These are phyloP conservation scores for Protobothrops mucrosquamatus DNA, from an alignment of 2,113 vertebrate species.

Conservation along the genomic window DNA sequence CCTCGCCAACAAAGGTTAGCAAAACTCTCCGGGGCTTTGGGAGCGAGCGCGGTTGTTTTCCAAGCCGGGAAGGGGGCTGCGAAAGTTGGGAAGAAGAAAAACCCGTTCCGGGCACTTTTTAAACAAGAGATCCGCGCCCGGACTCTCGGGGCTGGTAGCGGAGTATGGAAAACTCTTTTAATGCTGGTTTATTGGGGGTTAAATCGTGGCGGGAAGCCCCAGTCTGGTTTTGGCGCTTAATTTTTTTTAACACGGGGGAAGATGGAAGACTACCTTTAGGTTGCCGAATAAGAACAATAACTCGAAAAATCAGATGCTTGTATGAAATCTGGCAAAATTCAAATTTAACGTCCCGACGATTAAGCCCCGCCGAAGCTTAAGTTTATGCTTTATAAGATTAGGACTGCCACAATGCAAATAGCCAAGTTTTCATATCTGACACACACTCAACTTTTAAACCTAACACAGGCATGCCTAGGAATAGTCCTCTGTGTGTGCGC, in stretches of 20 bases:
- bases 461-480: background rate
- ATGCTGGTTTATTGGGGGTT: background rate
- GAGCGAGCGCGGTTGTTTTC: background rate
- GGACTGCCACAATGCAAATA: background rate
- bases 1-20: background rate
- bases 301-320: background rate
- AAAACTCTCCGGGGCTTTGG: background rate
- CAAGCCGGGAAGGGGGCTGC: background rate
- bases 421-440: background rate
- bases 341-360: background rate
- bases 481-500: too few relatives aligned
- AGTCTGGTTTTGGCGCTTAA: background rate
- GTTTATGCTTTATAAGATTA: background rate
- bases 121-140: background rate
- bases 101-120: background rate
- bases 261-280: background rate
- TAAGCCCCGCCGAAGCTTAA: too few relatives aligned
- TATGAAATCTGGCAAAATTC: background rate
- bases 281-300: background rate
- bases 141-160: too few relatives aligned
- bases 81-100: background rate
- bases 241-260: background rate
- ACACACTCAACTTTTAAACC: background rate
- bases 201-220: background rate
- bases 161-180: background rate